phyloP scores from a whole-genome alignment of 2,888 invertebrate species.

The Oithona nana region DNA sequence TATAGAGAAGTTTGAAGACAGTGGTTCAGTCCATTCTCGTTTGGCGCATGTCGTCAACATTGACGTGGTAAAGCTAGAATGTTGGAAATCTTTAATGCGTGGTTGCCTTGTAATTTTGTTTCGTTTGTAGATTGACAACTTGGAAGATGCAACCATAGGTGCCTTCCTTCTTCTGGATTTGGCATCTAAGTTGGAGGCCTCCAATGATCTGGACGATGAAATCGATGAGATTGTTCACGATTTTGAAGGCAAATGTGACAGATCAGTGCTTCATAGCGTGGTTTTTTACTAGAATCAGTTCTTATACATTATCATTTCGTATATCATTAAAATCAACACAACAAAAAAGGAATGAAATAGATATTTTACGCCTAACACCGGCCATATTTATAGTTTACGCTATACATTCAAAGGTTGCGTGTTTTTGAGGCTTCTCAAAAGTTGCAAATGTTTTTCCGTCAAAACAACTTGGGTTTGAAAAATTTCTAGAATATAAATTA shows the following conservation, averaged over 20 bases:
- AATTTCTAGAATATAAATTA: no score
- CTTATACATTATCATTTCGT: neutral
- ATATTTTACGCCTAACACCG: no score
- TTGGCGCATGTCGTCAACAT: conserved; percentile 93
- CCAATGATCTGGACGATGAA: conserved; percentile 82
- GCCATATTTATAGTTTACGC: no score
- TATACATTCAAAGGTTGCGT: no score
- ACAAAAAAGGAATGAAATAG: neutral
- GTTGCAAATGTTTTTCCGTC: no score
- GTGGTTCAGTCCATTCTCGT: conserved; percentile 56
- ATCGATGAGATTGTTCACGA: conserved; percentile 87
- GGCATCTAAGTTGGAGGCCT: conserved; percentile 26
- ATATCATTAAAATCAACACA: neutral
- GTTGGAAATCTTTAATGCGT: no score
- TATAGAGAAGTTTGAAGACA: conserved; percentile 41
- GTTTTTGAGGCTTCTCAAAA: no score
- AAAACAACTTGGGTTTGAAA: no score
- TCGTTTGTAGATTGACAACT: conserved; percentile 65
- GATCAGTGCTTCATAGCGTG: conserved; percentile 77
- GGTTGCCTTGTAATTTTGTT: no score
- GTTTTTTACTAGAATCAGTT: conserved; percentile 56
- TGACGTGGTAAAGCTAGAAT: conserved; percentile 34
- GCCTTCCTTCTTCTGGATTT: conserved; percentile 93
- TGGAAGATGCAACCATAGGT: conserved; percentile 96
- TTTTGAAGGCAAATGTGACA: conserved; percentile 67